Evolutionary conservation across 2,888 invertebrate species (phyloP), one percentile per base, ranked within the genome.

Genomic region (Polyploca ridens): DNA sequence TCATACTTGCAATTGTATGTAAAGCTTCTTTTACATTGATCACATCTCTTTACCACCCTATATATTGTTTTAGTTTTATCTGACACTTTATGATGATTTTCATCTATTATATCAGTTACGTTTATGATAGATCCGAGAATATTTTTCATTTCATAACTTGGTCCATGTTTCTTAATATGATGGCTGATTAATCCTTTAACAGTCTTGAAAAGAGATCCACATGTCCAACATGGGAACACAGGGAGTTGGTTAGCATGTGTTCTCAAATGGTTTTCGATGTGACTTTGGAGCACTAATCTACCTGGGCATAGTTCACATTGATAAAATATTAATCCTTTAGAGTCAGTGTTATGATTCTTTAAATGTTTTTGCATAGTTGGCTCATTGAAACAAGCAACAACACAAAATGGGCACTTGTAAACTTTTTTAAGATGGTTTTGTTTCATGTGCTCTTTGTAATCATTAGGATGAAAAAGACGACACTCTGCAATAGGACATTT

Each of bases 371-470:
- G 67, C 75, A 93, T 93, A 27, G 90, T 90, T 1, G 68, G 63
- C 70, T 89, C 83, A 73, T 79, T 90, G 54, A 85, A 89, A 82
- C 93, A 94, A 63, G 88, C 88, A 16, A 87, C 80, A 38, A 87
- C 83, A 77, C 95, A 95, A 33, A 75, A 69, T 58, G 86, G 83
- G 73, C 95, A 94, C 73, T 90, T 92, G 70, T 75, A 91, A 62
- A 93, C 82, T 82, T 83, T 83, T 74, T 88, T 87, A 63, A 95
- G 77, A 75, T 95, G 95, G 19, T 74, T 74, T 58, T 77, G 77
- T 64, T 82, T 88, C 79, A 95, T 91, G 78, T 95, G 95, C 0
- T 85, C 71, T 57, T 81, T 86, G 69, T 88, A 93, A 65, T 95
- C 91, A 67, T 87, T 85, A 11, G 90, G 90, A 74, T 94, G 93